Conservation (phyloP, 2,888 invertebrate genomes). For the Blastobasis lacticolella region DNA sequence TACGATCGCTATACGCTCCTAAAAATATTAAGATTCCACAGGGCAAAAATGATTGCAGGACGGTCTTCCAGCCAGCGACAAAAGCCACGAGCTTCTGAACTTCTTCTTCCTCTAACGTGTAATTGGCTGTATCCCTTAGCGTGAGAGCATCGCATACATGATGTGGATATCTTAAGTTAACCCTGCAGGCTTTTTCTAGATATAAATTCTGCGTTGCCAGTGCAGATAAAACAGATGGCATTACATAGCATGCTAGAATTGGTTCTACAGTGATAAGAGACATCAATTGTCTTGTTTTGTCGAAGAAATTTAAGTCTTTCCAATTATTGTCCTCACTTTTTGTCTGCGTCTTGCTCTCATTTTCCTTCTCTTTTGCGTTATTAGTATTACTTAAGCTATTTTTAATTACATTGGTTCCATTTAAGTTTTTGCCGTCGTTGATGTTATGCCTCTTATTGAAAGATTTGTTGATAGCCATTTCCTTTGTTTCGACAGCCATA, state of each 20-base stretch:
- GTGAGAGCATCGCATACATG: constrained; percentile 85
- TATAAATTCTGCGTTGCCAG: constrained; percentile 89
- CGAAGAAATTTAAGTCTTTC: constrained; percentile 66
- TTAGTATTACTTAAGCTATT: constrained; percentile 45
- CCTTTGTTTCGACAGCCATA: constrained; percentile 48
- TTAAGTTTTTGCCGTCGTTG: constrained; percentile 49
- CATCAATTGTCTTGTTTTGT: constrained; percentile 73
- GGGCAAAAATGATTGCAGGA: constrained; percentile 86
- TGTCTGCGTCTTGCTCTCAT: constrained; percentile 22
- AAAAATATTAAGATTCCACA: constrained; percentile 86
- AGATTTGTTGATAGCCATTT: constrained; percentile 36
- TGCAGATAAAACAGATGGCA: constrained; percentile 78
- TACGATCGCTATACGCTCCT: constrained; percentile 84
- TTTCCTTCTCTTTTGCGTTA: constrained; percentile 29
- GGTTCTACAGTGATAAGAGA: constrained; percentile 84
- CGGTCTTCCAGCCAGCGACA: constrained; percentile 90
- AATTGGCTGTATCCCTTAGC: constrained; percentile 79
- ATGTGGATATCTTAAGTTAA: constrained; percentile 82
- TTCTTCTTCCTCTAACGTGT: constrained; percentile 73
- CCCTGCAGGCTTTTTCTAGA: constrained; percentile 89
- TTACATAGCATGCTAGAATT: constrained; percentile 82
- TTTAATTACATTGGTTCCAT: constrained; percentile 44
- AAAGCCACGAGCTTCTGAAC: constrained; percentile 85
- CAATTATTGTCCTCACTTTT: constrained; percentile 42
- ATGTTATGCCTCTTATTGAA: constrained; percentile 35